These are phyloP conservation scores for Zosterops borbonicus DNA, from an alignment of 2,113 vertebrate species.

Conservation along the genomic window DNA sequence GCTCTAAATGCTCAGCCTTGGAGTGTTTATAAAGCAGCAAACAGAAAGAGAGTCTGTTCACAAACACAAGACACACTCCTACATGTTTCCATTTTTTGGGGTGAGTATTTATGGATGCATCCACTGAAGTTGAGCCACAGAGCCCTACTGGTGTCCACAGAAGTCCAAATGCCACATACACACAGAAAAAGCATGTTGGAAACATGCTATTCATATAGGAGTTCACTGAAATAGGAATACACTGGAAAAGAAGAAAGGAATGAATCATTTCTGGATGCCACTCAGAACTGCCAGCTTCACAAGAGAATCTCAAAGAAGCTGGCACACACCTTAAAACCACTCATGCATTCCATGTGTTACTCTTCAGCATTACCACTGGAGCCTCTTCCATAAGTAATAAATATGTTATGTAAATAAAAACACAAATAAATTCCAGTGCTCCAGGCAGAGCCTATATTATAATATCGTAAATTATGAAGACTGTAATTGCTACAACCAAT, in stretches of 20 bases:
- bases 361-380: background rate
- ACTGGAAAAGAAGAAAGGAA: background rate
- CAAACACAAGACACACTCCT: background rate
- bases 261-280: background rate
- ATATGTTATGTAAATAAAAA: slow-evolving; percentile 39
- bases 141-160: background rate
- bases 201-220: background rate
- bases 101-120: background rate
- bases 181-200: background rate
- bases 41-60: background rate
- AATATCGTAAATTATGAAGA: slow-evolving; percentile 41
- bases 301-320: background rate
- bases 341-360: background rate
- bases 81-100: background rate
- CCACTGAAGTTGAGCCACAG: background rate
- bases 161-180: background rate
- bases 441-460: slow-evolving; percentile 1
- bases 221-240: background rate
- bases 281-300: background rate
- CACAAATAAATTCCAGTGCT: slow-evolving; percentile 39
- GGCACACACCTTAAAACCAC: background rate
- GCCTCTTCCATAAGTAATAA: slow-evolving; percentile 17
- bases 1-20: background rate
- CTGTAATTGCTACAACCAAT: slow-evolving; percentile 28
- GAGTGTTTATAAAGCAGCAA: background rate